Conservation (phyloP, 1,140 invertebrate species). For the Steinernema khuongi region DNA sequence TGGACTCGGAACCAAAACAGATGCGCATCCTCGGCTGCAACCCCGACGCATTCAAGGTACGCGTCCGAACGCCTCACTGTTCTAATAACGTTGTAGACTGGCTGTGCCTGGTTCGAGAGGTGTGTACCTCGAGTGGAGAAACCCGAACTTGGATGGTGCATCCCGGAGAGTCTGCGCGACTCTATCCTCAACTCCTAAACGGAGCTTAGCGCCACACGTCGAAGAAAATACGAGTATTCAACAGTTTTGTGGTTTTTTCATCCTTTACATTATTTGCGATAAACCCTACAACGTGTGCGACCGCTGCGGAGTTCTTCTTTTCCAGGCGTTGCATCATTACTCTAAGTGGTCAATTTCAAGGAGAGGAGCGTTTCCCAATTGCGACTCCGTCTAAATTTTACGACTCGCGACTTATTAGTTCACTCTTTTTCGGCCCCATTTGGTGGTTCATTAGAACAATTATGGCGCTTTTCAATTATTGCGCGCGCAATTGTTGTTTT, state of each 20-base stretch:
- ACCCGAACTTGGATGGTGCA: constrained; percentile 36
- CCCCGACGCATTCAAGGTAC: constrained; percentile 39
- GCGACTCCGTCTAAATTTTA: neutral
- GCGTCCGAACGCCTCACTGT: neutral
- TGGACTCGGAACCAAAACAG: constrained; percentile 20
- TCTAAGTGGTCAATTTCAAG: neutral
- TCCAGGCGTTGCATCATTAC: neutral
- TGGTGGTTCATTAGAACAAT: neutral
- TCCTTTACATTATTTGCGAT: neutral
- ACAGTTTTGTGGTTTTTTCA: neutral
- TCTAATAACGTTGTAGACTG: constrained; percentile 28
- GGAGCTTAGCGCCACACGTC: neutral
- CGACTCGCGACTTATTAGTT: constrained; percentile 14
- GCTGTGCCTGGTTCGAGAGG: constrained; percentile 39
- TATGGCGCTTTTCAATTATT: constrained; percentile 8
- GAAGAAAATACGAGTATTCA: neutral
- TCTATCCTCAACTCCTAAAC: constrained; percentile 33
- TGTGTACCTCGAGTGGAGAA: constrained; percentile 40
- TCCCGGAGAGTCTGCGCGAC: constrained; percentile 39
- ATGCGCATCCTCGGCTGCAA: constrained; percentile 38
- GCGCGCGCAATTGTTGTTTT: constrained; percentile 8
- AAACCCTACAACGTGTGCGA: neutral
- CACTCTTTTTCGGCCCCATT: constrained; percentile 9
- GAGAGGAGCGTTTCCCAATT: neutral
- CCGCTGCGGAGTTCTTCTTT: neutral